Evolutionary conservation across 2,888 invertebrate species (phyloP), one percentile per base, ranked within the genome.

Genomic region (Trissoscelio sp.): DNA sequence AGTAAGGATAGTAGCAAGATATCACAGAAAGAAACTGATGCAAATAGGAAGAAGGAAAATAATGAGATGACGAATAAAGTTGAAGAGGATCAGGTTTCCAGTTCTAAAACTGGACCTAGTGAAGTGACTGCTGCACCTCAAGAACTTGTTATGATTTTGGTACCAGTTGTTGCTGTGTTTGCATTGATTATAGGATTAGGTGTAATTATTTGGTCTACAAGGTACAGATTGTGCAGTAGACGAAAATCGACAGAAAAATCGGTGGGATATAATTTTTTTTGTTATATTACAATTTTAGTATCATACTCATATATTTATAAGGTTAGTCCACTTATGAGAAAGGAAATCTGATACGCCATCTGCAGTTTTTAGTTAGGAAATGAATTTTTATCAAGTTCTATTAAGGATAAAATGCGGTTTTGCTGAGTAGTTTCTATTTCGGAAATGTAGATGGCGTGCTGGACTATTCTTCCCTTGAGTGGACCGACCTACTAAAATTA

Each of bases 171-270:
- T 20, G 94, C 95, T 7, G 94, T 96, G 55, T 94, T 94, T 85
- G 94, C 93, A 2, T 92, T 97, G 55, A 94, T 96, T 75, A 91
- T 95, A 2, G 94, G 95, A 16, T 94, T 95, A 2, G 95, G 94
- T 16, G 93, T 93, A 48, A 93, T 95, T 1, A 93, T 94, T 12
- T 93, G 95, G 86, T 93, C 96, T 70, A 94, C 96, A 84, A 94
- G 96, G 85, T 95, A 94, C 88, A 95, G 94, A 87, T 94, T 96
- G 78, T 95, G 94, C 86, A 90, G 92, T 39, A 93, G 93, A 46
- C 94, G 94, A 87, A 95, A 95, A 86, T 93, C 93, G 28, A 96
- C 96, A 88, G 95, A 96, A 85, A 96, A 96, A 87, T 95, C 96
- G 94, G 96, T 96, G 87, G 93, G 92, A 22, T 14, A 4, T n/a